Percentiles rank a stretch among this genome's conserved stretches.
Evolutionary conservation across 2,888 invertebrate species (phyloP).

Genomic region (Platerodrilus igneus): DNA sequence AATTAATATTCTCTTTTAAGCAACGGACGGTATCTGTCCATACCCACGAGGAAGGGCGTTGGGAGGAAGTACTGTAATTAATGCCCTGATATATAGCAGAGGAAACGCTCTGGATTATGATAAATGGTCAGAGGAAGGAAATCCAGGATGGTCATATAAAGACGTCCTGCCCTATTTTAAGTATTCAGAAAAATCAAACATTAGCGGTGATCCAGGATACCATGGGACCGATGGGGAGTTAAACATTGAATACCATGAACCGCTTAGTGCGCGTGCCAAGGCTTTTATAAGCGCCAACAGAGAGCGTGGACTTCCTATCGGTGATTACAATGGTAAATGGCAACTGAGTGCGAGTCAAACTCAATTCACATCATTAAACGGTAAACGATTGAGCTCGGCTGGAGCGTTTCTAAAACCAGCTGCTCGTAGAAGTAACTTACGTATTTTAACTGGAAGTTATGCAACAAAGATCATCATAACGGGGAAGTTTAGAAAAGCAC

Average conservation of each 20-base stretch:
- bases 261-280: slow-evolving; percentile 2
- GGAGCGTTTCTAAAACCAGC: slow-evolving; percentile 57
- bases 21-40: slow-evolving; percentile 48
- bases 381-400: slow-evolving; percentile 56
- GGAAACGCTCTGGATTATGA: slow-evolving; percentile 79
- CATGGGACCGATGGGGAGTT: slow-evolving; percentile 8
- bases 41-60: slow-evolving; percentile 58
- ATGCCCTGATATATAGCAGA: slow-evolving; percentile 80
- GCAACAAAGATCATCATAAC: slow-evolving; percentile 56
- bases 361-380: slow-evolving; percentile 57
- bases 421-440: slow-evolving; percentile 52
- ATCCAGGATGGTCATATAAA: slow-evolving; percentile 46
- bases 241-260: slow-evolving; percentile 9
- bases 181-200: slow-evolving; percentile 12
- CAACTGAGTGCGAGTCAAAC: slow-evolving; percentile 60
- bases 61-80: slow-evolving; percentile 77
- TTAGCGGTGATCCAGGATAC: slow-evolving; percentile 8
- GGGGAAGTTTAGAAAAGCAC: slow-evolving; percentile 49
- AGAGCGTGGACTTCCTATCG: slow-evolving; percentile 53
- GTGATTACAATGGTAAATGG: slow-evolving; percentile 59
- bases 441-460: slow-evolving; percentile 52
- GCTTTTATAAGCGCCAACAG: slow-evolving; percentile 55
- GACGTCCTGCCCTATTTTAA: slow-evolving; percentile 12
- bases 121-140: slow-evolving; percentile 72
- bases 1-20: background rate